phyloP scores from a whole-genome alignment of 2,797 vertebrate genomes.

The Megalops cyprinoides region DNA sequence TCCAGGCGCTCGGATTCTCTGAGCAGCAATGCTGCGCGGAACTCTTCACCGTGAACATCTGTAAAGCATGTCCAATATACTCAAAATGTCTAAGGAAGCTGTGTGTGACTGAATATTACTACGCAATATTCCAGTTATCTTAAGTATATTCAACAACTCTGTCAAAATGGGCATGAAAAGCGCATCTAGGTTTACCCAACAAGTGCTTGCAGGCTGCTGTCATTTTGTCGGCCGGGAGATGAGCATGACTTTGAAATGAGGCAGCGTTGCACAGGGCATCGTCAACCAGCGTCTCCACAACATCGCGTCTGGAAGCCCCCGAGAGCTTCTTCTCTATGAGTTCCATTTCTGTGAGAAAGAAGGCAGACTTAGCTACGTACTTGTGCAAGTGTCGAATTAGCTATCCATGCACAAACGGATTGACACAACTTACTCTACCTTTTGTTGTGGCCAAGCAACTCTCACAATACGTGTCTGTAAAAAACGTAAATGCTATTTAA shows the following conservation, averaged over 20 bases:
- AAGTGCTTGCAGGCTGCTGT: slow-evolving; percentile 56
- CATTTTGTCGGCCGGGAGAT: slow-evolving; percentile 45
- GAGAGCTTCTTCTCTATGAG: slow-evolving; percentile 48
- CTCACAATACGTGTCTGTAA: slow-evolving; percentile 65
- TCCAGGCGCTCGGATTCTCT: slow-evolving; percentile 52
- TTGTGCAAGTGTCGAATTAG: neutral
- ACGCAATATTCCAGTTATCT: neutral
- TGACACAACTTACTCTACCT: slow-evolving; percentile 57
- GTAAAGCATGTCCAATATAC: neutral
- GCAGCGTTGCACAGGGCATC: slow-evolving; percentile 59
- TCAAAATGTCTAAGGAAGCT: neutral
- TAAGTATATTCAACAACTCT: neutral
- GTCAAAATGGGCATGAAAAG: neutral
- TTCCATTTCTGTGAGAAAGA: slow-evolving; percentile 60
- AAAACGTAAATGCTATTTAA: slow-evolving; percentile 24
- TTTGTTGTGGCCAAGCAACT: slow-evolving; percentile 63
- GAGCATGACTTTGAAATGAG: slow-evolving; percentile 41
- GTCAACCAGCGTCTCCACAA: slow-evolving; percentile 51
- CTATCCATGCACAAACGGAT: slow-evolving; percentile 8
- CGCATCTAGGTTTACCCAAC: slow-evolving; percentile 49
- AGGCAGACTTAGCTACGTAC: slow-evolving; percentile 3
- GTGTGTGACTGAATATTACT: neutral
- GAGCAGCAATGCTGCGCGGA: slow-evolving; percentile 48
- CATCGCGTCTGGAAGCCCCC: slow-evolving; percentile 42
- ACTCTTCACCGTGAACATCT: slow-evolving; percentile 56